A percentile compares a stretch with the other conserved stretches of the same genome.
phyloP scores from a whole-genome alignment of 2,888 invertebrate genomes.

The Pheosia tremula region DNA sequence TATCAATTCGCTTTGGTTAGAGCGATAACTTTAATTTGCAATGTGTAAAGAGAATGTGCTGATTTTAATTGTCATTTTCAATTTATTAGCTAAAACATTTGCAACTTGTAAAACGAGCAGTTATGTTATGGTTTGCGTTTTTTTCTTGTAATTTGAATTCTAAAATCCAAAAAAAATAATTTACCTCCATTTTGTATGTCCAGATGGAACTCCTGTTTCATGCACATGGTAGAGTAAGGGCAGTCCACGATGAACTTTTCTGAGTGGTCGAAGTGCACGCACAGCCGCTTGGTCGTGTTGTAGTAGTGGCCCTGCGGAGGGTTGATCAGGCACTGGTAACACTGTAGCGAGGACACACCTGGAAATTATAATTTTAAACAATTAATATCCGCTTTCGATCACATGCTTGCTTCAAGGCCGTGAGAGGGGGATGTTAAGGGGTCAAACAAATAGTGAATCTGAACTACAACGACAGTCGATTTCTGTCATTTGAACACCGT shows the following conservation, averaged over 20 bases:
- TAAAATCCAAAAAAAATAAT: no score
- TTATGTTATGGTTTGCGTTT: no score
- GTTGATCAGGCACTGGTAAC: slow-evolving; percentile 89
- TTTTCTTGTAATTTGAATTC: no score
- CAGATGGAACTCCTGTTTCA: slow-evolving; percentile 88
- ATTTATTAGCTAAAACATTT: no score
- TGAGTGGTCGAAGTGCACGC: slow-evolving; percentile 90
- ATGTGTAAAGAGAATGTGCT: not conserved
- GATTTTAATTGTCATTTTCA: not conserved
- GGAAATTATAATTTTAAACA: slow-evolving; percentile 37
- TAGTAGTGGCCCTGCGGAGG: slow-evolving; percentile 83
- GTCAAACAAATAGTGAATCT: no score
- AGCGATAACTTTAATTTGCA: not conserved
- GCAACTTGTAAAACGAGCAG: no score
- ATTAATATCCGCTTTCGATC: not conserved
- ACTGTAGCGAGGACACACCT: slow-evolving; percentile 84
- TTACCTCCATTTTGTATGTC: slow-evolving; percentile 88
- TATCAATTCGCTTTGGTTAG: not conserved
- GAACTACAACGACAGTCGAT: no score
- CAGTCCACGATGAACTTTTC: slow-evolving; percentile 89
- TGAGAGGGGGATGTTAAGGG: no score
- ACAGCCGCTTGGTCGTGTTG: slow-evolving; percentile 87
- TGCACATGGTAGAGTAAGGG: slow-evolving; percentile 92
- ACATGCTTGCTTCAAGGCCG: no score
- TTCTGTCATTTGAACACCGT: not conserved